Percentiles rank a stretch among this genome's conserved stretches.
Conservation (phyloP, 2,113 vertebrate species). For the Dicaeum eximium region DNA sequence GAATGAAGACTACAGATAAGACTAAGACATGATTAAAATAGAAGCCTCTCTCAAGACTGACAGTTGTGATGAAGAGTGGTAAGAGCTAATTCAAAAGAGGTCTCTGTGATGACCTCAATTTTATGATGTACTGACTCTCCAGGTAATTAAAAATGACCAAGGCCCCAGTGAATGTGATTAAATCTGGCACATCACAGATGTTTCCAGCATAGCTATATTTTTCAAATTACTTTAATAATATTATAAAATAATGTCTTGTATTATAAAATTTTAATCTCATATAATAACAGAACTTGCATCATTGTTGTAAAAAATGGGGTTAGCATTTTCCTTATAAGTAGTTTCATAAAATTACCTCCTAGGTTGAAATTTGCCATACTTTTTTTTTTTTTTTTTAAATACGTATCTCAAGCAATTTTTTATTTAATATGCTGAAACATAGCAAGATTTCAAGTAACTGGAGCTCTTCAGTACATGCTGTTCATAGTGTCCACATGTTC, state of each 20-base stretch:
- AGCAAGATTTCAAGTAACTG: neutral
- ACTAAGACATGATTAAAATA: neutral
- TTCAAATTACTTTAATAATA: conserved; percentile 20
- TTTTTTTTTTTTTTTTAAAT: neutral
- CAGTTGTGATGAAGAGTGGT: conserved; percentile 24
- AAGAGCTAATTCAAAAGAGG: conserved; percentile 42
- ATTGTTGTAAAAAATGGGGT: neutral
- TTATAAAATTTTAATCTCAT: neutral
- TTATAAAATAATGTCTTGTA: neutral
- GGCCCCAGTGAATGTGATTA: conserved; percentile 29
- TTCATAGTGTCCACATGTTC: neutral
- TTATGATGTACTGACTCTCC: conserved; percentile 45
- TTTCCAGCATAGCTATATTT: neutral
- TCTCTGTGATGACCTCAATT: conserved; percentile 55
- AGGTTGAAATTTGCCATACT: neutral
- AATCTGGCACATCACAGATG: conserved; percentile 53
- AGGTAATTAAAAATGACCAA: conserved; percentile 59
- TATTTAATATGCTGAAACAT: neutral
- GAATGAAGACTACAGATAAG: neutral
- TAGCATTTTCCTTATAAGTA: neutral
- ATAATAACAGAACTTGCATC: neutral
- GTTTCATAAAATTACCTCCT: neutral
- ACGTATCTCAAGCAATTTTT: neutral
- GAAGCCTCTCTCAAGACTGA: conserved; percentile 22
- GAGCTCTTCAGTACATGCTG: neutral